Evolutionary conservation across 2,888 invertebrate genomes (phyloP), one percentile per base, ranked within the genome.

Genomic region (Pogonocherus hispidulus): DNA sequence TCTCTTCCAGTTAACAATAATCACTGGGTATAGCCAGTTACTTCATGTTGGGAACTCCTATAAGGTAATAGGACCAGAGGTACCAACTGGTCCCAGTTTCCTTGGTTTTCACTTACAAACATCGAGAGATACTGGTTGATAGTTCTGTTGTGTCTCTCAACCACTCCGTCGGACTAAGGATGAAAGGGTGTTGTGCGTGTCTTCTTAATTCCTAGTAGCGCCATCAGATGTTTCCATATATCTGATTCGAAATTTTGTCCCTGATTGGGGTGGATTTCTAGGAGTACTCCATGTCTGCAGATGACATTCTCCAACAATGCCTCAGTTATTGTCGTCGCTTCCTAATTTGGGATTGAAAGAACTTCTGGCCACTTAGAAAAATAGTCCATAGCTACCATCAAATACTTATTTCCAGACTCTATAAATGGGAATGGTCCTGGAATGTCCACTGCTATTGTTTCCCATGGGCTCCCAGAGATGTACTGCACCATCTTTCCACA

Each of bases 151-250:
- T 27, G 8, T 8, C 27, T 27, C 27, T 8, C 6, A 78, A 75
- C 27, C 72, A 78, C 76, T 37, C 79, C 79, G 51, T 79, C 76
- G 1, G 77, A 77, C 19, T 79, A 78, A 5, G 78, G 74, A 51
- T 76, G 75, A 4, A 78, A 49, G 8, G 77, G 67, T 0, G 78
- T 80, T n/a, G 78, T 76, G 49, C 76, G 69, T 9, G 71, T 78
- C 46, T 78, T 27, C 27, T 27, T 27, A 27, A 27, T 27, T 27
- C 27, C n/a, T n/a, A n/a, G n/a, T n/a, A n/a, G n/a, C n/a, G n/a
- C n/a, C n/a, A n/a, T n/a, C n/a, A n/a, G n/a, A n/a, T n/a, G n/a
- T n/a, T n/a, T n/a, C n/a, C n/a, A n/a, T n/a, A n/a, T n/a, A n/a
- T n/a, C n/a, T n/a, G n/a, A n/a, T n/a, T n/a, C n/a, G n/a, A n/a